Evolutionary conservation across 2,888 invertebrate species (phyloP), one percentile per base, ranked within the genome.

Genomic region (Hofmannophila pseudospretella): DNA sequence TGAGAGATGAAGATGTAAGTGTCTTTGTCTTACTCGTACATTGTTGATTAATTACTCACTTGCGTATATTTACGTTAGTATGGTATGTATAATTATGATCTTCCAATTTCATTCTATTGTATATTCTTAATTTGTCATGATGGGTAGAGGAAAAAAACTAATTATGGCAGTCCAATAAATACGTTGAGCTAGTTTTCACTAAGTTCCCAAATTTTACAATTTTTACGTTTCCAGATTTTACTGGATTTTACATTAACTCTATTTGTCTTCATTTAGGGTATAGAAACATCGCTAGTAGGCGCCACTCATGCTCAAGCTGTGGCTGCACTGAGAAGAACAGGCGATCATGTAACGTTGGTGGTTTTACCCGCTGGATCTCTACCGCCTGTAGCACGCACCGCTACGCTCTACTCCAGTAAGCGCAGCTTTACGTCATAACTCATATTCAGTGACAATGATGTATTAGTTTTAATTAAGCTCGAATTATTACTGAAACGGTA

Each of bases 221-320:
- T n/a, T n/a, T n/a, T n/a, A n/a, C n/a, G n/a, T n/a, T n/a, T n/a
- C n/a, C n/a, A n/a, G n/a, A n/a, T n/a, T n/a, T n/a, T n/a, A n/a
- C n/a, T n/a, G n/a, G n/a, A n/a, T n/a, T n/a, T n/a, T n/a, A n/a
- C n/a, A n/a, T n/a, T n/a, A n/a, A n/a, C n/a, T n/a, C n/a, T n/a
- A 5, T 16, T 4, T 16, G 10, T 27, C 11, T 42, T 38, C 42
- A 33, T 41, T 20, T 52, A 87, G 87, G 81, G 81, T 38, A 80
- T 82, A 54, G 88, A 88, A 64, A 85, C 81, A 14, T 82, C 82
- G 32, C 50, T 88, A 45, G 73, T 86, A 22, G 87, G 86, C 16
- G 85, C 82, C 10, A 87, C 86, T 2, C 88, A 88, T 39, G 87
- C 86, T 1, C 72, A 84, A 55, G 88, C 88, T 0, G 88, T 88